Evolutionary conservation across 2,888 invertebrate species (phyloP).

Genomic region (Sarcophaga caerulescens): DNA sequence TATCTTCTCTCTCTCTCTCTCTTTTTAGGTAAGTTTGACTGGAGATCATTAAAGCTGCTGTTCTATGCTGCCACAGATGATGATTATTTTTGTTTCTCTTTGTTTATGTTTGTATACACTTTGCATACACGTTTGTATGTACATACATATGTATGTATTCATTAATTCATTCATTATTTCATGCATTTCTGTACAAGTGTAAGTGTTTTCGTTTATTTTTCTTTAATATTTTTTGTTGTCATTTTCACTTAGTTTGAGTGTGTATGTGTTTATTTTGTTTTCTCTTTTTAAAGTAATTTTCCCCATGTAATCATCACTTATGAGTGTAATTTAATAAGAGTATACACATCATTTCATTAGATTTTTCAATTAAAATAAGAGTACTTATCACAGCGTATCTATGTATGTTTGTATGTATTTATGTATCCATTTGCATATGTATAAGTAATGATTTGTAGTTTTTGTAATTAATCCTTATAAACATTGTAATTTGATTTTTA

Average conservation of each 20-base stretch:
- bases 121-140: constrained; percentile 60
- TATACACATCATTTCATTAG: too few relatives aligned
- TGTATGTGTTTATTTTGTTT: constrained; percentile 56
- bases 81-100: neutral
- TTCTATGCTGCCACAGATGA: constrained; percentile 15
- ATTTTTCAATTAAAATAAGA: neutral
- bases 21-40: constrained; percentile 63
- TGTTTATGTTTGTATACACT: constrained; percentile 60
- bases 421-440: neutral
- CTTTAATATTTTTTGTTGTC: constrained; percentile 59
- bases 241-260: constrained; percentile 65
- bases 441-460: neutral
- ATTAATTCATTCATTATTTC: too few relatives aligned
- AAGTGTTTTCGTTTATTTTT: constrained; percentile 23
- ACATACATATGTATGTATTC: neutral
- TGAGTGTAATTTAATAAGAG: too few relatives aligned
- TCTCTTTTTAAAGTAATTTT: neutral
- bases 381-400: neutral
- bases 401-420: neutral
- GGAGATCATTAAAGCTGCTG: constrained; percentile 4
- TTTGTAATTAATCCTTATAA: neutral
- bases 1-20: constrained; percentile 37
- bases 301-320: too few relatives aligned
- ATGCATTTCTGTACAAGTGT: constrained; percentile 22
- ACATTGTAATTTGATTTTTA: constrained; percentile 57